Percentiles rank a stretch among this genome's conserved stretches.
These are phyloP conservation scores for Limosa lapponica DNA, from an alignment of 2,797 vertebrate genomes.

Conservation along the genomic window DNA sequence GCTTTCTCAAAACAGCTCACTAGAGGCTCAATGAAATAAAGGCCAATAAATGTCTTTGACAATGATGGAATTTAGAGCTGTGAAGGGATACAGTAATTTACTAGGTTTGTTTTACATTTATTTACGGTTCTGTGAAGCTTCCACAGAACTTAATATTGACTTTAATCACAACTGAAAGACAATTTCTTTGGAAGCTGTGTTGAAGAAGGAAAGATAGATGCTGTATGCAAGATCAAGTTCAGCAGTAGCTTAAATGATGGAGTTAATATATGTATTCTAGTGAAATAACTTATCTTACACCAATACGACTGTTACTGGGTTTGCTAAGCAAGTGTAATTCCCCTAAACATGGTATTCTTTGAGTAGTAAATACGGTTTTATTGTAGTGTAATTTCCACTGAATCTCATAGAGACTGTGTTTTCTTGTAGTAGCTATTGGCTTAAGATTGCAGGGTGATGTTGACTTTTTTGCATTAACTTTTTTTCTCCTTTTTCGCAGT, in stretches of 20 bases:
- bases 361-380: neutral
- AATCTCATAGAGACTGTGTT: neutral
- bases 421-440: neutral
- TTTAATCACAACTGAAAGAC: neutral
- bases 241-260: neutral
- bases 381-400: neutral
- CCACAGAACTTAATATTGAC: neutral
- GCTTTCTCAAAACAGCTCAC: conserved; percentile 12
- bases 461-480: neutral
- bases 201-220: neutral
- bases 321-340: neutral
- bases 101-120: neutral
- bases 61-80: conserved; percentile 19
- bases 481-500: neutral
- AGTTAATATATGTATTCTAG: neutral
- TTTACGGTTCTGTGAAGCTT: neutral
- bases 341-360: neutral
- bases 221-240: neutral
- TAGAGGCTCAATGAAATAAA: conserved; percentile 22
- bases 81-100: neutral
- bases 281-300: neutral
- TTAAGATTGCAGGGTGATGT: neutral
- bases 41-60: conserved; percentile 13
- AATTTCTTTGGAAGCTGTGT: neutral
- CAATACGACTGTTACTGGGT: neutral